Conservation (phyloP, 2,888 invertebrate species). For the Dynastes grantii region DNA sequence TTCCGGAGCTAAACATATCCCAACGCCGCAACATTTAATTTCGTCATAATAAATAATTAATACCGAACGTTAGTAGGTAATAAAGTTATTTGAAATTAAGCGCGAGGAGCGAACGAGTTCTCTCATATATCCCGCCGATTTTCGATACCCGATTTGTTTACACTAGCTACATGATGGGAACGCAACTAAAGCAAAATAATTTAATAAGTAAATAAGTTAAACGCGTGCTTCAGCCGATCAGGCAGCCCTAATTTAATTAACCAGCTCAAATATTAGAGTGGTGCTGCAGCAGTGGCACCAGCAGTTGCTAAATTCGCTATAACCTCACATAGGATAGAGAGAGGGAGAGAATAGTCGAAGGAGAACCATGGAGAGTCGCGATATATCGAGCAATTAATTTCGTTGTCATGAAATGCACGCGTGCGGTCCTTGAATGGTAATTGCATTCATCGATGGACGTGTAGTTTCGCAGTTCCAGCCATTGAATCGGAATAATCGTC, state of each 20-base stretch:
- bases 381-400: slow-evolving; percentile 14
- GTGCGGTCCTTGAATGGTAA: slow-evolving; percentile 14
- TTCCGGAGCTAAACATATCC: not conserved
- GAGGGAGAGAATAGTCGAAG: not conserved
- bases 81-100: slow-evolving; percentile 1
- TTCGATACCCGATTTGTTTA: slow-evolving; percentile 3
- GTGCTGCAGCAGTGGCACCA: not conserved
- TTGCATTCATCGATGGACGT: not conserved
- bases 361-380: too few species aligned
- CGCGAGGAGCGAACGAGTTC: not conserved
- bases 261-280: slow-evolving; percentile 10
- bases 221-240: slow-evolving; percentile 7
- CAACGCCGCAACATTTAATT: not conserved
- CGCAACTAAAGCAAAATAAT: slow-evolving; percentile 23
- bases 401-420: slow-evolving; percentile 23
- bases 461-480: not conserved
- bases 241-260: slow-evolving; percentile 9
- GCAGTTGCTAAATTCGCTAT: not conserved
- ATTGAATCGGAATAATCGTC: slow-evolving; percentile 9
- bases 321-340: too few species aligned
- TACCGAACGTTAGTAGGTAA: not conserved
- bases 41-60: slow-evolving; percentile 1
- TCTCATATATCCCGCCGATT: not conserved
- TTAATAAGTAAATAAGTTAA: slow-evolving; percentile 27
- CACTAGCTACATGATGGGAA: not conserved